These are phyloP conservation scores for Tenthredo mesomela DNA, from an alignment of 2,888 invertebrate species.

Conservation along the genomic window DNA sequence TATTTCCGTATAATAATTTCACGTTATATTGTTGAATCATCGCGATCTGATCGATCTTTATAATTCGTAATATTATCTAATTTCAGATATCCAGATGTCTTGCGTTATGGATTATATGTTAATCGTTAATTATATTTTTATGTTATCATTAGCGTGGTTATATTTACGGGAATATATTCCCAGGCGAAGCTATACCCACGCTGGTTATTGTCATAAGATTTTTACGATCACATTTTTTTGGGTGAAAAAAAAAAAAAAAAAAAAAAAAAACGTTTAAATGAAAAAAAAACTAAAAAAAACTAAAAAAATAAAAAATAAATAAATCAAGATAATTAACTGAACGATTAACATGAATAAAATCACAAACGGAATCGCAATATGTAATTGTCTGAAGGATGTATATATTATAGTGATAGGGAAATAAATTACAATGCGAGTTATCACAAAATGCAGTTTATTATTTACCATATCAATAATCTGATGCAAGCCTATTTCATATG, in stretches of 20 bases:
- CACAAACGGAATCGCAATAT: neutral
- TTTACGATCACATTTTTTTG: neutral
- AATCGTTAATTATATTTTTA: constrained; percentile 13
- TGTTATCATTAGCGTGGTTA: constrained; percentile 9
- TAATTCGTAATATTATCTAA: neutral
- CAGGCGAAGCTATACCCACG: neutral
- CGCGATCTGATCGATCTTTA: too few species aligned
- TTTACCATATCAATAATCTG: constrained; percentile 76
- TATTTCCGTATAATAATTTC: neutral
- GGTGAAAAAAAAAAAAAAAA: neutral
- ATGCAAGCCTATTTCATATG: constrained; percentile 63
- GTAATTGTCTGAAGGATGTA: constrained; percentile 34
- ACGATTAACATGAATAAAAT: neutral
- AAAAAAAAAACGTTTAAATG: neutral
- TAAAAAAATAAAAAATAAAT: neutral
- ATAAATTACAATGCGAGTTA: constrained; percentile 75
- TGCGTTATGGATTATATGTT: constrained; percentile 26
- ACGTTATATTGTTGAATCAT: neutral
- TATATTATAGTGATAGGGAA: constrained; percentile 73
- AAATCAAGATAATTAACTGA: neutral
- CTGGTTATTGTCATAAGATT: neutral
- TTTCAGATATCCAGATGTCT: neutral
- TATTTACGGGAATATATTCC: neutral
- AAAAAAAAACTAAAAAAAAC: neutral
- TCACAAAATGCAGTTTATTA: constrained; percentile 77